phyloP scores from a whole-genome alignment of 2,113 vertebrate species.

The Saimiri boliviensis region DNA sequence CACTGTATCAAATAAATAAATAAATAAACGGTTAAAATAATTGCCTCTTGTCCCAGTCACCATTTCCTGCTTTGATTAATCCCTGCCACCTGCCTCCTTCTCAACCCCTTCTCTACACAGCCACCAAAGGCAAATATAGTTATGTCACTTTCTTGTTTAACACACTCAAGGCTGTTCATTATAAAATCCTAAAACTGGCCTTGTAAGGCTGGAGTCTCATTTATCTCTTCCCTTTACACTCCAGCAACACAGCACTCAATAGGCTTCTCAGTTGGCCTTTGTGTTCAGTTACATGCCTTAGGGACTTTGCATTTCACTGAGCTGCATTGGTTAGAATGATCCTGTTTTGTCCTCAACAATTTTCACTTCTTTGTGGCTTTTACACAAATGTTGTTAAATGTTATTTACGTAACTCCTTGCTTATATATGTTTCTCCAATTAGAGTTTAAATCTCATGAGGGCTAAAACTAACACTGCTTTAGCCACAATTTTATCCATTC shows the following conservation, averaged over 20 bases:
- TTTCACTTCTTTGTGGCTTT: background rate
- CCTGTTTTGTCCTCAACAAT: background rate
- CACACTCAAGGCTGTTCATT: background rate
- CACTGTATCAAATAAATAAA: too few relatives aligned
- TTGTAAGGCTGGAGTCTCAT: background rate
- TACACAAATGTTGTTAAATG: slow-evolving; percentile 6
- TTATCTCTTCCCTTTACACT: background rate
- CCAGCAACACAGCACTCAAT: background rate
- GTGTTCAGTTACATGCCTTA: background rate
- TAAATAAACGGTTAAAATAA: background rate
- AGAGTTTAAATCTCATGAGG: background rate
- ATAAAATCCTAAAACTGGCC: background rate
- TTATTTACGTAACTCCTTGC: background rate
- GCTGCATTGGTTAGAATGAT: background rate
- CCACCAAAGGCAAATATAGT: background rate
- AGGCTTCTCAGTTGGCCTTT: background rate
- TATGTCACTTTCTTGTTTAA: background rate
- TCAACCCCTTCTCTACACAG: background rate
- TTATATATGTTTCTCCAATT: background rate
- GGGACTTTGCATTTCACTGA: background rate
- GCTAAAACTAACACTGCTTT: background rate
- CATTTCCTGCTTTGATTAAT: background rate
- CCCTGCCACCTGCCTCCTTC: background rate
- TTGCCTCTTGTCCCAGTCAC: background rate
- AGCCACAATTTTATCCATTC: background rate